Percentiles rank a stretch among this genome's conserved stretches.
Evolutionary conservation across 2,888 invertebrate genomes (phyloP).

Genomic region (Crocallis elinguaria): DNA sequence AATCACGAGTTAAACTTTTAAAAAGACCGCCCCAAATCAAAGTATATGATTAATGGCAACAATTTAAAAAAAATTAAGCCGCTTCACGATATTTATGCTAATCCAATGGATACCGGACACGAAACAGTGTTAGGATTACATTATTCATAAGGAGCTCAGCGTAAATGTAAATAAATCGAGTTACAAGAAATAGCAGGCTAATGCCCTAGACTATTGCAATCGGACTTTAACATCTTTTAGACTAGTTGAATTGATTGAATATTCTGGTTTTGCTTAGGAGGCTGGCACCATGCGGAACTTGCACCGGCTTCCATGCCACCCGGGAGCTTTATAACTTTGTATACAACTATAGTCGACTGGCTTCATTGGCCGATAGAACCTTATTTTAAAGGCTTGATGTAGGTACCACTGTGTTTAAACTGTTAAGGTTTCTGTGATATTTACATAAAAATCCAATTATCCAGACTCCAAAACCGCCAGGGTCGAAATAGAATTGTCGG

Average conservation of each 20-base stretch:
- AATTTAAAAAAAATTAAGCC: neutral
- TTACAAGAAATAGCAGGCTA: slow-evolving; percentile 13
- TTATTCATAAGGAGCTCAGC: slow-evolving; percentile 21
- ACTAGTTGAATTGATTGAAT: neutral
- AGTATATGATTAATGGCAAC: too few relatives aligned
- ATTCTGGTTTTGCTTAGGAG: too few relatives aligned
- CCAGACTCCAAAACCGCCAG: neutral
- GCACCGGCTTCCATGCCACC: too few relatives aligned
- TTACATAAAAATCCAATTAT: neutral
- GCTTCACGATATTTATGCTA: slow-evolving; percentile 16
- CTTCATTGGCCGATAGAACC: too few relatives aligned
- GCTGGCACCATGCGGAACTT: too few relatives aligned
- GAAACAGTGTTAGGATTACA: slow-evolving; percentile 22
- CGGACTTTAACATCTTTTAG: neutral
- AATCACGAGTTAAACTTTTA: too few relatives aligned
- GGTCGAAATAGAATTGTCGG: slow-evolving; percentile 7
- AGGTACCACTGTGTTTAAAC: too few relatives aligned
- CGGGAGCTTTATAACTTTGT: too few relatives aligned
- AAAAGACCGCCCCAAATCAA: neutral
- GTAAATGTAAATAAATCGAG: slow-evolving; percentile 12
- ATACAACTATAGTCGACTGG: too few relatives aligned
- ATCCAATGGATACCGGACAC: slow-evolving; percentile 14
- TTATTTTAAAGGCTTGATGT: too few relatives aligned
- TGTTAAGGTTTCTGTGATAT: neutral
- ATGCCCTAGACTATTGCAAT: slow-evolving; percentile 5